Conservation (phyloP, 2,113 vertebrate genomes). For the Bungarus multicinctus region DNA sequence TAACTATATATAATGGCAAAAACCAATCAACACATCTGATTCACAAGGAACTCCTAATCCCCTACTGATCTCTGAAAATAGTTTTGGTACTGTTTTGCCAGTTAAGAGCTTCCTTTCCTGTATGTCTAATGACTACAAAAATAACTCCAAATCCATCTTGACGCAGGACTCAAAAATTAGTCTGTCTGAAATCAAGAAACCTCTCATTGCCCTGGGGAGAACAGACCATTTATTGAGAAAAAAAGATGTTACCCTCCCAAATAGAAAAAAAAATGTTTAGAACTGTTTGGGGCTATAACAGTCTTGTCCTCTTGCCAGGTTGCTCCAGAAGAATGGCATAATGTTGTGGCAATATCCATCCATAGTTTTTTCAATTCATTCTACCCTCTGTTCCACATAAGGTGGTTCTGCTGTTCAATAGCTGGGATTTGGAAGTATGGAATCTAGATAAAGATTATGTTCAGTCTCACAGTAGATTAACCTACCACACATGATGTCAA, state of each 20-base stretch:
- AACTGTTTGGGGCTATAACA: not conserved
- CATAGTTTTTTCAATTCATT: not conserved
- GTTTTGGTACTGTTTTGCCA: not conserved
- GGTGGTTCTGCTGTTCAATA: not conserved
- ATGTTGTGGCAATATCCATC: not conserved
- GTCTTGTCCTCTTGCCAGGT: not conserved
- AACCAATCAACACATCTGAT: not conserved
- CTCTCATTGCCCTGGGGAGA: not conserved
- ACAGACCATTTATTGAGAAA: not conserved
- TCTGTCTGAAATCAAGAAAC: not conserved
- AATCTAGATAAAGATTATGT: not conserved
- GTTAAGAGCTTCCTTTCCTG: not conserved
- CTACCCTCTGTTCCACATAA: not conserved
- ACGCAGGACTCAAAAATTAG: not conserved
- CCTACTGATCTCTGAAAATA: not conserved
- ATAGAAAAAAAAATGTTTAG: not conserved
- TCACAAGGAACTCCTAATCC: not conserved
- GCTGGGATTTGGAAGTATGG: not conserved
- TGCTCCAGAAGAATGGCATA: not conserved
- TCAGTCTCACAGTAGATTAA: not conserved
- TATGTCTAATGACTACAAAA: not conserved
- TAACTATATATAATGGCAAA: constrained; percentile 1
- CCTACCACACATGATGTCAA: not conserved
- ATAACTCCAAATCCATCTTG: not conserved
- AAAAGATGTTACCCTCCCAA: not conserved